Base-by-base conservation (phyloP, 2,113 vertebrate species). In the Stigmatopora nigra region DNA sequence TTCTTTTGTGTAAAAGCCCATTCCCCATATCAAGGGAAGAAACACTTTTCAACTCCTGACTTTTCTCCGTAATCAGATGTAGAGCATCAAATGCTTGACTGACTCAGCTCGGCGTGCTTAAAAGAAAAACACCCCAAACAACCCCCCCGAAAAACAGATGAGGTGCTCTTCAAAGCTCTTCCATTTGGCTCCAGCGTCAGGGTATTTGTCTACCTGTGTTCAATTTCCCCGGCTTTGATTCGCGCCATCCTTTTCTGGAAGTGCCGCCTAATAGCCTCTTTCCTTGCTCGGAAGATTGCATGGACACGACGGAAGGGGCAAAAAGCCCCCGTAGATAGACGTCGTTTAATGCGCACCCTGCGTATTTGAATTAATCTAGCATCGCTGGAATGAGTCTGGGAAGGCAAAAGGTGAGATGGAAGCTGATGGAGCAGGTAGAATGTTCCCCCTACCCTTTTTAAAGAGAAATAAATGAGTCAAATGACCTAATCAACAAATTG, bases 151-250 rank as follows among this genome's bases (percentile, higher is more conserved):
- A 25, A 31, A 15, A 56, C 5, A 31, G 53, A 56, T 56, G 53
- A 31, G 20, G 22, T 55, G 53, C 14, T 56, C 53, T 56, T 56
- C 22, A 31, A 56, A 56, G 53, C 53, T 31, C 67, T 35, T 73
- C 75, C 67, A 66, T 81, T 69, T 70, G 70, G 70, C 52, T 38
- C 25, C 16, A 16, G 74, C 76, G 74, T 73, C 73, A 79, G 78
- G 81, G 81, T 73, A 76, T 86, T 81, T 83, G 76, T 83, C 75
- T 81, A 78, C 75, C 81, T 86, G 73, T 64, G 76, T 75, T 79
- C 82, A 86, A 77, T 78, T 70, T 74, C 67, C 64, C 72, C 63
- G 25, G 2, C 62, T 78, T 70, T 81, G 81, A 85, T 77, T 80
- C 75, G 48, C 74, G 63, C 75, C 80, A 78, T 83, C 80, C 65